Evolutionary conservation across 2,113 vertebrate genomes (phyloP).

Genomic region (Pachyramphus minor): DNA sequence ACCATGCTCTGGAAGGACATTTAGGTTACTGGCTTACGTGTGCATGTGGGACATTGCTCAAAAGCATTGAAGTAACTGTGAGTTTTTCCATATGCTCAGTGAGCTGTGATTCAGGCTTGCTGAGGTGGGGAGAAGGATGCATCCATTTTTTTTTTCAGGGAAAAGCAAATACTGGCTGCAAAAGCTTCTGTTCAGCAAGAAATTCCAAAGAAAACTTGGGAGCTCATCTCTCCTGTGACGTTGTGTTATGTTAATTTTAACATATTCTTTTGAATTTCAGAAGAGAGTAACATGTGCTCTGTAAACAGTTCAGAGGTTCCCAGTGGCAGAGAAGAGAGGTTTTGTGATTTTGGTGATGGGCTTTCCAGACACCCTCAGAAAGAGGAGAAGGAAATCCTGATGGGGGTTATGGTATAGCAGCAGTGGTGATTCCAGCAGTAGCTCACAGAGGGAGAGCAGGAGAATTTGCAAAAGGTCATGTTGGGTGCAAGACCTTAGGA

Average conservation of each 20-base stretch:
- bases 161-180: slow-evolving; percentile 16
- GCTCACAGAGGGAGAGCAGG: not conserved
- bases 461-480: not conserved
- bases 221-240: slow-evolving; percentile 4
- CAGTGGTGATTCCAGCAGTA: not conserved
- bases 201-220: slow-evolving; percentile 31
- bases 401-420: not conserved
- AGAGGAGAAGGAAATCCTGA: not conserved
- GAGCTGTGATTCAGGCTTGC: slow-evolving; percentile 17
- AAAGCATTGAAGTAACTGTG: not conserved
- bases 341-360: not conserved
- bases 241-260: slow-evolving; percentile 48
- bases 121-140: not conserved
- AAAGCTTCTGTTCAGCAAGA: slow-evolving; percentile 32
- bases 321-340: not conserved
- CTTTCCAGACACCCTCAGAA: not conserved
- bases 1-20: not conserved
- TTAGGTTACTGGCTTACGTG: not conserved
- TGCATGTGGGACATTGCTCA: not conserved
- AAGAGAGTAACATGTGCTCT: not conserved
- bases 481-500: not conserved
- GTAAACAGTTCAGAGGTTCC: not conserved
- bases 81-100: slow-evolving; percentile 2
- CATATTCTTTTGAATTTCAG: slow-evolving; percentile 14
- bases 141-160: not conserved